Conservation (phyloP, 2,797 vertebrate genomes). For the Chelidonichthys spinosus region DNA sequence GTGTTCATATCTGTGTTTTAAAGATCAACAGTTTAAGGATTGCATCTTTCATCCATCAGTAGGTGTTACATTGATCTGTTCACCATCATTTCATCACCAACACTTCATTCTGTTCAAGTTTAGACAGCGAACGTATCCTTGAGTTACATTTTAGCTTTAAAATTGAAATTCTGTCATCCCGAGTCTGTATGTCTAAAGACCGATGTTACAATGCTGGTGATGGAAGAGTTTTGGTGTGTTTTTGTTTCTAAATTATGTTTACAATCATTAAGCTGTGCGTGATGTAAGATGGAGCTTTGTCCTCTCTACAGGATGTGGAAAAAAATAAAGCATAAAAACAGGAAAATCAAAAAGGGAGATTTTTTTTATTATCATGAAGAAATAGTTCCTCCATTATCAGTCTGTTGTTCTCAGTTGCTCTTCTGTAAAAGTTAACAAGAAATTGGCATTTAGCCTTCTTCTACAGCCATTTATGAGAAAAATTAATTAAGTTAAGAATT, state of each 20-base stretch:
- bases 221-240: conserved; percentile 1
- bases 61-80: neutral
- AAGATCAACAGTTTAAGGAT: conserved; percentile 19
- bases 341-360: conserved; percentile 35
- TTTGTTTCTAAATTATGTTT: conserved; percentile 6
- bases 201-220: conserved; percentile 8
- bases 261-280: neutral
- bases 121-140: neutral
- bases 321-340: conserved; percentile 80
- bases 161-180: neutral
- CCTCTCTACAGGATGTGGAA: conserved; percentile 74
- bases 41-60: conserved; percentile 27
- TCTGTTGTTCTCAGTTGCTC: neutral
- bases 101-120: conserved; percentile 6
- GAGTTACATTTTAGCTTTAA: neutral
- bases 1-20: conserved; percentile 48
- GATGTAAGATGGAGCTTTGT: conserved; percentile 56
- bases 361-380: conserved; percentile 18
- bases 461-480: too few species aligned
- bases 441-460: too few species aligned
- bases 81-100: conserved; percentile 11
- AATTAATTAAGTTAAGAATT: too few species aligned
- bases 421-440: too few species aligned
- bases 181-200: neutral
- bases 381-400: neutral